Base-by-base conservation (phyloP, 1,140 invertebrate genomes). In the Drosophila tropicalis region DNA sequence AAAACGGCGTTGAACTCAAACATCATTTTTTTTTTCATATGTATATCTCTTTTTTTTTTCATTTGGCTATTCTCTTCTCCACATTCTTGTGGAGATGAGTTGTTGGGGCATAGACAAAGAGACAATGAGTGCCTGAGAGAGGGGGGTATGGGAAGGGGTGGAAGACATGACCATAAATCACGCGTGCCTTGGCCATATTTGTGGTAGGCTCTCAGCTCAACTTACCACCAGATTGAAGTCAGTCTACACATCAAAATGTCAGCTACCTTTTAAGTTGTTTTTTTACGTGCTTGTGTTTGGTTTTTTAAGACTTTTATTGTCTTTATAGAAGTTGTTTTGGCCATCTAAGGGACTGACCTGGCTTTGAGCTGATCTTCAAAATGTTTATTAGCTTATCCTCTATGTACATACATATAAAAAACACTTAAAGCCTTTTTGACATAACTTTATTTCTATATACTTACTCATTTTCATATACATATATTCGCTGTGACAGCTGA, bases 151-250 rank as follows among this genome's bases (percentile, higher is more conserved):
- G 29, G 54, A 9, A 61, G 36, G 65, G 34, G 34, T 5, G 34
- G 34, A 34, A 73, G 3, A 39, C 70, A 34, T 79, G 77, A 51
- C 77, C 77, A 79, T 79, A 79, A 77, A 79, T 70, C 74, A 73
- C 77, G 77, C 77, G 70, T 77, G 74, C 70, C 77, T 70, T 76
- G 66, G 60, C 77, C 77, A 77, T 76, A 78, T 79, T 79, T 67
- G 77, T 62, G 70, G 62, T 60, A 68, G 62, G 54, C 47, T 62
- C 39, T 25, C n/a, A 51, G 71, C 47, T 68, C 61, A 63, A 67
- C 36, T 63, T 58, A 65, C 64, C 76, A 65, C 66, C 66, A 76
- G 17, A 60, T 36, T 32, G 22, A n/a, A 58, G 32, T 51, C 44
- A 58, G 56, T 58, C 25, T 62, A 47, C 65, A 65, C 66, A 77